These are phyloP conservation scores for Neoscelio sp. DNA, from an alignment of 2,888 invertebrate genomes.

Conservation along the genomic window DNA sequence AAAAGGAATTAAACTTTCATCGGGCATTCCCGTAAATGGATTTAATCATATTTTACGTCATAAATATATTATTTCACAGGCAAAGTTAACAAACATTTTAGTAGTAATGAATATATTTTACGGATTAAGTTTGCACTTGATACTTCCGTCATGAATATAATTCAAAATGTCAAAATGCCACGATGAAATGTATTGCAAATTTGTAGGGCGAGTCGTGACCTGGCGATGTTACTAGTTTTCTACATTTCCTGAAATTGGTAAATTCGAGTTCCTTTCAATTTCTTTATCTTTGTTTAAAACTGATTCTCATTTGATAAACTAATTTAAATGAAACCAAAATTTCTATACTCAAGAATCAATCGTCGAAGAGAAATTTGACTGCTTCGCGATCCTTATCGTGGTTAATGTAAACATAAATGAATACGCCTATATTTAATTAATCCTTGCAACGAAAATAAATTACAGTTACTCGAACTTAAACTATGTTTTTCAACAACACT, in stretches of 20 bases:
- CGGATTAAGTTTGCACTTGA: slow-evolving; percentile 1
- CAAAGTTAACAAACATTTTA: slow-evolving; percentile 1
- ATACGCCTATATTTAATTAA: too few species aligned
- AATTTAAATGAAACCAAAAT: too few species aligned
- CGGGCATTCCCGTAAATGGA: too few species aligned
- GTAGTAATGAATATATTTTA: slow-evolving; percentile 15
- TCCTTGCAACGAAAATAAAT: too few species aligned
- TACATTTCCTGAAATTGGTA: slow-evolving; percentile 24
- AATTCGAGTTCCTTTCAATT: slow-evolving; percentile 4
- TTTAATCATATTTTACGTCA: background rate
- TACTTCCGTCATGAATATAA: slow-evolving; percentile 25
- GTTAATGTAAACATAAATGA: background rate
- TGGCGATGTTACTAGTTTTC: slow-evolving; percentile 15
- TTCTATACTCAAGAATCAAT: background rate
- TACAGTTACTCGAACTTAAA: too few species aligned
- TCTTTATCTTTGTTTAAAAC: background rate
- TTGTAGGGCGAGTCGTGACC: slow-evolving; percentile 34
- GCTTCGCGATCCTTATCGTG: slow-evolving; percentile 9
- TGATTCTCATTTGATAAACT: too few species aligned
- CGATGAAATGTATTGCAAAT: slow-evolving; percentile 7
- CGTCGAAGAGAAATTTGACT: slow-evolving; percentile 17
- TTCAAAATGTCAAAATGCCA: slow-evolving; percentile 30
- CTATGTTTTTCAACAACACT: too few species aligned
- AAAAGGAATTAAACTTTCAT: too few species aligned
- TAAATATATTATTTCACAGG: background rate